Percentiles rank a stretch among this genome's conserved stretches.
Conservation (phyloP, 2,797 vertebrate species). For the Onychomys leucogaster region DNA sequence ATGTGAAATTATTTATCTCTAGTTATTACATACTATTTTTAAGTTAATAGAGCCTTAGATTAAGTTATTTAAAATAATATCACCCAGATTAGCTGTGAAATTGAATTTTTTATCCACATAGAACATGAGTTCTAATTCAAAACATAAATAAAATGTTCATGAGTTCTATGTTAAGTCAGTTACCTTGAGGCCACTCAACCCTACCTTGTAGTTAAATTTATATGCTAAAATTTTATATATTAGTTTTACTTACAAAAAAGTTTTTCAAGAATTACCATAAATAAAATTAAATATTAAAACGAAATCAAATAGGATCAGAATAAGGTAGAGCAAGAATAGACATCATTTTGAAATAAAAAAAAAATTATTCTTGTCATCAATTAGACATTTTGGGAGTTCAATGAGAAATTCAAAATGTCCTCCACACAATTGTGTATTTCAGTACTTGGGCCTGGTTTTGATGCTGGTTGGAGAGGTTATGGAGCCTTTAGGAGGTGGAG, state of each 20-base stretch:
- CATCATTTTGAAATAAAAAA: neutral
- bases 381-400: neutral
- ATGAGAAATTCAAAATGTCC: neutral
- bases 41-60: constrained; percentile 1
- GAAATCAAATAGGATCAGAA: constrained; percentile 1
- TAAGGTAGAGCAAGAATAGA: constrained; percentile 2
- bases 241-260: neutral
- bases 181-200: neutral
- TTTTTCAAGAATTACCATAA: constrained; percentile 3
- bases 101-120: neutral
- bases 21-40: neutral
- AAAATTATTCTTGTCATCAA: neutral
- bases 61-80: neutral
- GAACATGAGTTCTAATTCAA: neutral
- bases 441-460: neutral
- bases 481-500: neutral
- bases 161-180: neutral
- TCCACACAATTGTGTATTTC: no score
- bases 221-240: neutral
- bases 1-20: neutral
- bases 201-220: neutral
- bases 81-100: neutral
- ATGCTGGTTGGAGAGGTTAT: neutral
- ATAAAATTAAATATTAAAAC: constrained; percentile 54
- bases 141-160: no score